Conservation (phyloP, 2,797 vertebrate genomes). For the Myioborus miniatus region DNA sequence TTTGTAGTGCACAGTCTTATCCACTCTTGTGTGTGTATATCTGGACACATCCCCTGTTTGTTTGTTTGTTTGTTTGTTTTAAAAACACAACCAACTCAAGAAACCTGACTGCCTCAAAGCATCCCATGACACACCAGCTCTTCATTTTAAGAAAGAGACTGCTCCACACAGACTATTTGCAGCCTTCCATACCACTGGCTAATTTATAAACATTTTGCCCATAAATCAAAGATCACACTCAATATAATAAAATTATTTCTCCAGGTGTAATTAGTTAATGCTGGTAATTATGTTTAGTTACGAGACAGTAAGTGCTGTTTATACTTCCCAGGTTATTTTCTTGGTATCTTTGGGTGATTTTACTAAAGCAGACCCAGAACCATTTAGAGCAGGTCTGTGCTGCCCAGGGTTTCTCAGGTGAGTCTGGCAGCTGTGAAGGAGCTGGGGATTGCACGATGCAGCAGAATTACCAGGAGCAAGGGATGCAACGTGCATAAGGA, state of each 20-base stretch:
- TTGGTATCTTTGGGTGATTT: fast-evolving
- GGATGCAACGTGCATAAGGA: not conserved
- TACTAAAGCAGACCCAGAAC: not conserved
- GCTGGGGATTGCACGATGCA: not conserved
- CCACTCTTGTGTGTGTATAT: fast-evolving
- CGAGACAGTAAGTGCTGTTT: not conserved
- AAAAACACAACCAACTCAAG: not conserved
- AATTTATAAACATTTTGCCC: not conserved
- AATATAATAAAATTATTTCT: not conserved
- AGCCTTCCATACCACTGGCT: not conserved
- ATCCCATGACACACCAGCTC: not conserved
- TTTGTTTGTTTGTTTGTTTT: no score
- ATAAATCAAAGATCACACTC: not conserved
- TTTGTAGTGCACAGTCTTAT: fast-evolving
- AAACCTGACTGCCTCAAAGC: not conserved
- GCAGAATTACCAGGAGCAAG: not conserved
- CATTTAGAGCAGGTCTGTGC: not conserved
- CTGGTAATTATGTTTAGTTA: fast-evolving
- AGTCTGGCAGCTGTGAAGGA: not conserved
- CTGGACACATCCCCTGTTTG: not conserved
- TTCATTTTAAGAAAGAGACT: not conserved
- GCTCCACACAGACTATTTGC: not conserved
- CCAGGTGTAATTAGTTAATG: not conserved
- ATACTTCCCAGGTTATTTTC: not conserved
- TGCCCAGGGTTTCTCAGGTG: not conserved